Conservation (phyloP, 2,888 invertebrate genomes). For the Philonicus albiceps region DNA sequence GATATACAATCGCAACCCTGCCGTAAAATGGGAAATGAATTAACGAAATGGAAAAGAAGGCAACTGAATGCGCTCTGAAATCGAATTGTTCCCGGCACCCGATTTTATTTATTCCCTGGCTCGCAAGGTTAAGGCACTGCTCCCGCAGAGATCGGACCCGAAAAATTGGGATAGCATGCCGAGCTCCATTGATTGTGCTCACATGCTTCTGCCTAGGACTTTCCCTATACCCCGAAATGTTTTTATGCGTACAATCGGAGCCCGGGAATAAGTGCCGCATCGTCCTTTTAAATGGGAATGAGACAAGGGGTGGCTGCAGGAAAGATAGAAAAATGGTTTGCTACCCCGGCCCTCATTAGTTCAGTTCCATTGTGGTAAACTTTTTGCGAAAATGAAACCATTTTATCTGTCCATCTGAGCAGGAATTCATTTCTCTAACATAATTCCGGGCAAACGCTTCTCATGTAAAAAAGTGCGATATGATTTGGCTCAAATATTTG, state of each 20-base stretch:
- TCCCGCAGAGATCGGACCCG: background rate
- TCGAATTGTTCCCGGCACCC: background rate
- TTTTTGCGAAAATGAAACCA: slow-evolving; percentile 11
- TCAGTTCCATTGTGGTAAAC: slow-evolving; percentile 7
- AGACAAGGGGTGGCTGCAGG: background rate
- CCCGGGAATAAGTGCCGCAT: background rate
- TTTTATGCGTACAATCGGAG: background rate
- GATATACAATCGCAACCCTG: background rate
- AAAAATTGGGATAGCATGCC: slow-evolving; percentile 3
- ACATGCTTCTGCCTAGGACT: background rate
- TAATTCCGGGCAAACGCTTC: background rate
- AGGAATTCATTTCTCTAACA: background rate
- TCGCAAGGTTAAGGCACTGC: background rate
- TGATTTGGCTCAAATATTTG: background rate
- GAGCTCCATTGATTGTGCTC: slow-evolving; percentile 2
- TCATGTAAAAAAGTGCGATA: background rate
- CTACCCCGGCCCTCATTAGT: background rate
- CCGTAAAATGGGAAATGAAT: slow-evolving; percentile 24
- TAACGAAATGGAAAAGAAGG: slow-evolving; percentile 33
- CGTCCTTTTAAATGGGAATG: background rate
- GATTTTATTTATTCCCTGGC: background rate
- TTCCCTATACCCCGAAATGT: background rate
- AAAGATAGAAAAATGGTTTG: slow-evolving; percentile 5
- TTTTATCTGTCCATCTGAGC: slow-evolving; percentile 7
- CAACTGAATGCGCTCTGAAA: background rate